Conservation (phyloP, 2,113 vertebrate species). For the Cynopterus brachyotis region DNA sequence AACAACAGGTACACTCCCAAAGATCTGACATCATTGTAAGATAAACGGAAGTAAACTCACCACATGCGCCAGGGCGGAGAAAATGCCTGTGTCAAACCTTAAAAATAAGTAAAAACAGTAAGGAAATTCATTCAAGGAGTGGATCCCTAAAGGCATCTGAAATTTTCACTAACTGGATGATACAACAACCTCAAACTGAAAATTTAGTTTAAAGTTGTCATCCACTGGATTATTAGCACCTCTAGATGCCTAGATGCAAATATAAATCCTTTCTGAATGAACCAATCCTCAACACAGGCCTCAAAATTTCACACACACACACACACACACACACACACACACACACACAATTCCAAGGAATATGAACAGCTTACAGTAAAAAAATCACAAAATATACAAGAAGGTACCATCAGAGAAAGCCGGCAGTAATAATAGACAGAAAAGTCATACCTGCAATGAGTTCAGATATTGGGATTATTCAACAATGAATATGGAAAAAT, state of each 20-base stretch:
- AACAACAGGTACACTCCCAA: background rate
- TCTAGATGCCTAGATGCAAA: background rate
- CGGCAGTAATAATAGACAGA: background rate
- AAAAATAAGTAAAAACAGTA: background rate
- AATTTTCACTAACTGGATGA: background rate
- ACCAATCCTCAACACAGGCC: background rate
- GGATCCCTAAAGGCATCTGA: background rate
- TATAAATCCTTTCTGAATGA: background rate
- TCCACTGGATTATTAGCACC: background rate
- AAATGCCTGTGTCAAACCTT: background rate
- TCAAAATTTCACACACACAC: background rate
- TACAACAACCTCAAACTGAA: background rate
- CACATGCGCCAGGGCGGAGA: background rate
- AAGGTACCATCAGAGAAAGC: background rate
- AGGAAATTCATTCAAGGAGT: background rate
- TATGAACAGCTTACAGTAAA: background rate
- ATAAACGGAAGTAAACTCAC: background rate
- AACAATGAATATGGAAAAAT: background rate
- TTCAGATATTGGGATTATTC: background rate
- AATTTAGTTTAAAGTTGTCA: background rate
- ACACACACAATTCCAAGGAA: background rate
- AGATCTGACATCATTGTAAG: background rate
- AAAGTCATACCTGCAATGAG: background rate
- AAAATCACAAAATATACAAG: slow-evolving; percentile 14
- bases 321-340: background rate